phyloP scores from a whole-genome alignment of 2,113 vertebrate genomes.

The Ceyx margarethae region DNA sequence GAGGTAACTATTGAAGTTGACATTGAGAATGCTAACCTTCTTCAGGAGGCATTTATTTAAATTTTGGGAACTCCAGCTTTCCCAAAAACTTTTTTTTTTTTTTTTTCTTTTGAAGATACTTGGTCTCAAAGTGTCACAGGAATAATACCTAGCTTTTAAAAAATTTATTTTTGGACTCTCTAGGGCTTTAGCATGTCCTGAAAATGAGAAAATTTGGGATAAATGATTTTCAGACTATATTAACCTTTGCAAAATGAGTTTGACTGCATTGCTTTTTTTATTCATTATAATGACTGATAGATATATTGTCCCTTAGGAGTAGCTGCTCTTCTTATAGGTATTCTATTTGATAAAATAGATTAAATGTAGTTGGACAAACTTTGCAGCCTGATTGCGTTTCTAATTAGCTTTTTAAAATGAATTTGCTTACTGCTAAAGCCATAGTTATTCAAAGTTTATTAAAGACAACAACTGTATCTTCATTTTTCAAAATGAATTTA shows the following conservation, averaged over 20 bases:
- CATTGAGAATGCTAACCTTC: neutral
- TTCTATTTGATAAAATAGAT: conserved; percentile 53
- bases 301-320: conserved; percentile 52
- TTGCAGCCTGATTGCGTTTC: conserved; percentile 57
- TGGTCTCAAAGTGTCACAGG: conserved; percentile 1
- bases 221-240: conserved; percentile 63
- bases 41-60: neutral
- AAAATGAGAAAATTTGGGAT: conserved; percentile 49
- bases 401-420: conserved; percentile 66
- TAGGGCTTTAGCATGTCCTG: conserved; percentile 56
- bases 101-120: neutral
- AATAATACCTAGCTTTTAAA: neutral
- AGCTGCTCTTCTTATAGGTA: conserved; percentile 23
- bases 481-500: conserved; percentile 15
- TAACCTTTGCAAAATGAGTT: conserved; percentile 71
- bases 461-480: neutral
- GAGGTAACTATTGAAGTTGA: neutral
- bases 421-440: conserved; percentile 4
- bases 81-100: neutral
- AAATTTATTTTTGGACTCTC: conserved; percentile 36
- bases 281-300: conserved; percentile 35
- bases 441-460: neutral
- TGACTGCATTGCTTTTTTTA: conserved; percentile 61
- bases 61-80: neutral
- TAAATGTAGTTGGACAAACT: conserved; percentile 50